These are phyloP conservation scores for Nesidiocoris tenuis DNA, from an alignment of 2,888 invertebrate species.

Conservation along the genomic window DNA sequence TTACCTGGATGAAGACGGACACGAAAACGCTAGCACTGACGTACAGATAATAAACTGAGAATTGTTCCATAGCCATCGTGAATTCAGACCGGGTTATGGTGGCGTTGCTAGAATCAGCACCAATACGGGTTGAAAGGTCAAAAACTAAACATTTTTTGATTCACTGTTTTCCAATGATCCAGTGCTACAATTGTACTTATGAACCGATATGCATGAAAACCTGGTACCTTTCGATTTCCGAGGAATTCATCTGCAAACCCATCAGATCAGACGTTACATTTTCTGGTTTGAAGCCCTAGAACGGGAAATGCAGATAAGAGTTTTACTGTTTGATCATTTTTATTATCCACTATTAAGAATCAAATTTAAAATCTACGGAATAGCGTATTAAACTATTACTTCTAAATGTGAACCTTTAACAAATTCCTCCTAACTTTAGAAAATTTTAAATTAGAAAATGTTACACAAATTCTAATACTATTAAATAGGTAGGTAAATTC, in stretches of 20 bases:
- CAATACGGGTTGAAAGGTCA: background rate
- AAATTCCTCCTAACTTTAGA: too few species aligned
- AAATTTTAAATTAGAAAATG: too few species aligned
- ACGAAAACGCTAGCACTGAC: conserved; percentile 34
- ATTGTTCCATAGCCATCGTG: conserved; percentile 40
- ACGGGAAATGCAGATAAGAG: background rate
- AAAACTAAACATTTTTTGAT: background rate
- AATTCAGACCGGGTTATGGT: conserved; percentile 41
- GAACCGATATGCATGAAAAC: too few species aligned
- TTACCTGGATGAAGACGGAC: conserved; percentile 44
- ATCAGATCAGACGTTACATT: background rate
- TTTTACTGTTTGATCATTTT: too few species aligned
- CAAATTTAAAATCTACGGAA: too few species aligned
- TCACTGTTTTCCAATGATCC: too few species aligned
- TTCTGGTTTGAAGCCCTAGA: background rate
- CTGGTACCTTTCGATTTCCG: background rate
- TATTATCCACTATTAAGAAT: too few species aligned
- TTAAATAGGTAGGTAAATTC: too few species aligned
- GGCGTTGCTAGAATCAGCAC: conserved; percentile 13
- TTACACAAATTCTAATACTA: too few species aligned
- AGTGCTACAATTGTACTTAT: too few species aligned
- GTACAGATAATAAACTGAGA: conserved; percentile 43
- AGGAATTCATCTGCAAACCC: background rate
- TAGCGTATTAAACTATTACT: too few species aligned
- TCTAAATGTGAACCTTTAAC: too few species aligned